Conservation (phyloP, 2,888 invertebrate genomes). For the Herminia tarsipennalis region DNA sequence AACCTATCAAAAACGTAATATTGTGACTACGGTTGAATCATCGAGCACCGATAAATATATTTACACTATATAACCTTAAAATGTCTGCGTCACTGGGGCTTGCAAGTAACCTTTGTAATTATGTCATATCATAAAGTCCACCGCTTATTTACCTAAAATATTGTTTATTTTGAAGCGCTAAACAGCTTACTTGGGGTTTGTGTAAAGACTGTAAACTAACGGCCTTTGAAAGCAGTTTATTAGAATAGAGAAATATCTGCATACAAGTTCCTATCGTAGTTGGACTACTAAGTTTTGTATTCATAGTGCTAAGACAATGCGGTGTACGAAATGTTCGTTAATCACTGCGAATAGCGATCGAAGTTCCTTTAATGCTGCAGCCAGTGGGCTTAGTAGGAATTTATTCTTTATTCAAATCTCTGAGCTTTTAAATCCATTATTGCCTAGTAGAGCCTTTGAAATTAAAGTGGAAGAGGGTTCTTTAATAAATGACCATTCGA, state of each 20-base stretch:
- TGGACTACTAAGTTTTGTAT: constrained; percentile 31
- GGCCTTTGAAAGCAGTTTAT: background rate
- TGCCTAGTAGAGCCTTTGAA: constrained; percentile 35
- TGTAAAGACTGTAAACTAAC: too few relatives aligned
- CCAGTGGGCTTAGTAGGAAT: constrained; percentile 34
- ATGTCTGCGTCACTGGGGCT: too few relatives aligned
- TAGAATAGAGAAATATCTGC: constrained; percentile 20
- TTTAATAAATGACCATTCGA: constrained; percentile 10
- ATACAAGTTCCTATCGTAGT: constrained; percentile 19
- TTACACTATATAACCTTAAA: too few relatives aligned
- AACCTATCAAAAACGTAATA: too few relatives aligned
- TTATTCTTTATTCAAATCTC: constrained; percentile 46
- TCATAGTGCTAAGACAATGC: constrained; percentile 30
- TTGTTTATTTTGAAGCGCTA: too few relatives aligned
- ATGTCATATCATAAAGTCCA: too few relatives aligned
- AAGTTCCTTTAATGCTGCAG: constrained; percentile 43
- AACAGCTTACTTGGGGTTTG: too few relatives aligned
- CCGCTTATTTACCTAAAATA: too few relatives aligned
- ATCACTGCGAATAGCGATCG: constrained; percentile 43
- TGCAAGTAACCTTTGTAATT: too few relatives aligned
- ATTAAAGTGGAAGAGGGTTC: constrained; percentile 23
- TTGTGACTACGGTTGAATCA: too few relatives aligned
- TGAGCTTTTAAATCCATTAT: constrained; percentile 42
- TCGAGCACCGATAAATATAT: too few relatives aligned
- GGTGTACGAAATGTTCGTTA: constrained; percentile 45